Conservation (phyloP, 2,888 invertebrate species). For the Fragum whitleyi region DNA sequence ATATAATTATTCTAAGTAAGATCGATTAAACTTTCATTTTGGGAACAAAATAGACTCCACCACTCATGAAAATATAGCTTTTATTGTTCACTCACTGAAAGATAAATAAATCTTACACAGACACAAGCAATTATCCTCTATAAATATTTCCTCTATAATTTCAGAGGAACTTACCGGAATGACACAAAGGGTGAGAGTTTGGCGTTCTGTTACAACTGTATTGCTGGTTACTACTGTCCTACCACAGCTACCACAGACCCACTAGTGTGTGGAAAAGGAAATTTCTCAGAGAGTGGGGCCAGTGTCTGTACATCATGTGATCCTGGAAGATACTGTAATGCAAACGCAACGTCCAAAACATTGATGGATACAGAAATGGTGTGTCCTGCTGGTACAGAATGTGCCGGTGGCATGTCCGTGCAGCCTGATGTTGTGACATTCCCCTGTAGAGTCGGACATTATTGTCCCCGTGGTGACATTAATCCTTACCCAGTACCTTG, state of each 20-base stretch:
- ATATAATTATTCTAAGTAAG: too few relatives aligned
- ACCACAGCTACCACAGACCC: conserved; percentile 73
- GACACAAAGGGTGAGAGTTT: conserved; percentile 74
- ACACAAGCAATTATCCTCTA: too few relatives aligned
- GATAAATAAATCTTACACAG: too few relatives aligned
- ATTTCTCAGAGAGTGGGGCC: conserved; percentile 80
- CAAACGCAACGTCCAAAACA: conserved; percentile 78
- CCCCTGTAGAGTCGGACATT: conserved; percentile 80
- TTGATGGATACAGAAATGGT: conserved; percentile 71
- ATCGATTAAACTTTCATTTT: too few relatives aligned
- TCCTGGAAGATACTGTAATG: conserved; percentile 81
- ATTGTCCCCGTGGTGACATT: conserved; percentile 83
- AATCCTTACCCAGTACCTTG: conserved; percentile 82
- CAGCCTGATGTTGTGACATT: conserved; percentile 78
- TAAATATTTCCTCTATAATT: too few relatives aligned
- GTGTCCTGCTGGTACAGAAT: conserved; percentile 82
- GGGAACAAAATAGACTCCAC: too few relatives aligned
- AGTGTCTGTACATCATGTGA: conserved; percentile 76
- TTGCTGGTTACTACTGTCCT: conserved; percentile 83
- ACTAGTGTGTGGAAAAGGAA: conserved; percentile 81
- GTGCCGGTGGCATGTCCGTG: conserved; percentile 79
- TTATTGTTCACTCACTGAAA: too few relatives aligned
- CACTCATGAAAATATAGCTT: too few relatives aligned
- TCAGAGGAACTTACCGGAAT: conserved; percentile 78
- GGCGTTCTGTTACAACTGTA: conserved; percentile 76